These are phyloP conservation scores for Tenthredo scrophulariae DNA, from an alignment of 2,888 invertebrate genomes.

Conservation along the genomic window DNA sequence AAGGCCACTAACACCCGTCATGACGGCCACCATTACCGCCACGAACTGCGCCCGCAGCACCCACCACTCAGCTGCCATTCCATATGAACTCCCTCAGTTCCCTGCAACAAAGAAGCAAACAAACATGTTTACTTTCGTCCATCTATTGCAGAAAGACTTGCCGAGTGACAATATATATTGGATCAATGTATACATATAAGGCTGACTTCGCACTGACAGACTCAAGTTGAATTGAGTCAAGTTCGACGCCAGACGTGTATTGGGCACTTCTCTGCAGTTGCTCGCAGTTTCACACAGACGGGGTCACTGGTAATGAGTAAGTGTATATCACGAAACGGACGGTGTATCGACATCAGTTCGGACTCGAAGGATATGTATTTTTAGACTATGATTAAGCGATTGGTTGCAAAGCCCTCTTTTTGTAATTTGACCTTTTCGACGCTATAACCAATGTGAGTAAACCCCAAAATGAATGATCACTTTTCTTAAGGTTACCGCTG, in stretches of 20 bases:
- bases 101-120: slow-evolving; percentile 27
- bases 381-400: background rate
- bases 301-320: background rate
- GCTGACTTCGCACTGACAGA: background rate
- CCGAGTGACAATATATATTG: slow-evolving; percentile 17
- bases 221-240: slow-evolving; percentile 10
- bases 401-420: background rate
- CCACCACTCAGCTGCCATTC: slow-evolving; percentile 81
- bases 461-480: background rate
- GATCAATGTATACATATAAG: slow-evolving; percentile 3
- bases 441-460: background rate
- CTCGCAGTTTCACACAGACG: background rate
- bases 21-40: slow-evolving; percentile 75
- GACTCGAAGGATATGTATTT: background rate
- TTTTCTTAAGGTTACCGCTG: background rate
- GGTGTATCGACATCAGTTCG: background rate
- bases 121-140: slow-evolving; percentile 13
- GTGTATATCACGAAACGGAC: background rate
- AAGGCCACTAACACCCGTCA: slow-evolving; percentile 80
- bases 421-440: background rate
- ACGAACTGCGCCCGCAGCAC: slow-evolving; percentile 78
- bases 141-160: slow-evolving; percentile 3
- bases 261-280: background rate
- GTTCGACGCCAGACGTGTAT: background rate
- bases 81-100: slow-evolving; percentile 70